Conservation (phyloP, 2,113 vertebrate species). For the Halichoeres trimaculatus region DNA sequence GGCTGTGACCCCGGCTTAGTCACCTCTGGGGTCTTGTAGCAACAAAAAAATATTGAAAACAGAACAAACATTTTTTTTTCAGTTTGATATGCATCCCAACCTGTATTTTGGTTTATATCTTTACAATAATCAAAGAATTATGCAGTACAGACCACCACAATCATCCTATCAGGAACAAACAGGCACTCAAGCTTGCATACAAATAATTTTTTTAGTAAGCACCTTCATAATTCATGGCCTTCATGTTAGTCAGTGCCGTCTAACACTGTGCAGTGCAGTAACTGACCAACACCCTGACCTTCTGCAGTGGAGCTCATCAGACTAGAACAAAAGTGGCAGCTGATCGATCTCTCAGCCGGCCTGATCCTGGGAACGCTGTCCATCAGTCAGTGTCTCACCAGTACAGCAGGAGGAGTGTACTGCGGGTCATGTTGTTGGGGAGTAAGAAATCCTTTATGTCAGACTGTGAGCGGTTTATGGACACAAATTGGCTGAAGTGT, state of each 20-base stretch:
- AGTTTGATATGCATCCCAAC: no score
- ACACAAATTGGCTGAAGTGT: neutral
- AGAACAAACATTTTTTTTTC: no score
- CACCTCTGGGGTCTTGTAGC: no score
- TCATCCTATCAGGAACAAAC: no score
- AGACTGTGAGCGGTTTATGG: neutral
- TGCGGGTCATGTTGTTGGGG: neutral
- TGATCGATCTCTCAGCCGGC: conserved; percentile 52
- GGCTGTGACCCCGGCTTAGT: no score
- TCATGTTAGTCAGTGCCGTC: conserved; percentile 38
- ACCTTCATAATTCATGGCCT: conserved; percentile 30
- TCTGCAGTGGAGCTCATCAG: conserved; percentile 63
- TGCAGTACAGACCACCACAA: no score
- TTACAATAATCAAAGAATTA: no score
- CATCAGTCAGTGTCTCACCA: conserved; percentile 66
- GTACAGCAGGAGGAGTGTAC: conserved; percentile 26
- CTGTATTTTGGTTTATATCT: no score
- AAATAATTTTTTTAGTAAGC: no score
- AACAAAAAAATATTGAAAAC: no score
- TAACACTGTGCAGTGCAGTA: conserved; percentile 34
- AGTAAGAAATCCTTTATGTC: neutral
- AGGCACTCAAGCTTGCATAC: no score
- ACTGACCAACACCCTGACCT: conserved; percentile 58
- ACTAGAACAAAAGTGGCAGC: conserved; percentile 62
- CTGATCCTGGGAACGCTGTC: conserved; percentile 39